Base-by-base conservation (phyloP, 1,140 invertebrate genomes). In the Ceratosolen fusciceps region DNA sequence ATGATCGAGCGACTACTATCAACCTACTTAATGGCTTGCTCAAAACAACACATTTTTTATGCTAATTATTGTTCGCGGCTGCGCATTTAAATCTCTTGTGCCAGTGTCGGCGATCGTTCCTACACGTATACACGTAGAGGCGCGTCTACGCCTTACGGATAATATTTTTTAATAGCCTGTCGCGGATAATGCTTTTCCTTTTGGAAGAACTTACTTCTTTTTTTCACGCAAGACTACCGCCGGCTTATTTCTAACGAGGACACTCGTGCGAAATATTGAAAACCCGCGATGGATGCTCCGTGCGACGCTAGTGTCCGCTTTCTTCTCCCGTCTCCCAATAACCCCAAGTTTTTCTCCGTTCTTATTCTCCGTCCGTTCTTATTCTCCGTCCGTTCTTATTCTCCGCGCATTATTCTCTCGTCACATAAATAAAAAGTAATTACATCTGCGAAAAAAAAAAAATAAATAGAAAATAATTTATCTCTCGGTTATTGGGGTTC, bases 171-270 rank as follows among this genome's bases (percentile, higher is more conserved):
- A 43, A 43, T 43, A 43, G 12, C 12, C 39, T 43, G 12, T 43
- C 39, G 12, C 29, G 21, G 34, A 19, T 62, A 62, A 62, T 62
- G 12, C 14, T 26, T 29, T 4, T 3, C 19, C 47, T 68, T 10
- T 9, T 68, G 4, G n/a, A n/a, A 24, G 37, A 43, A 10, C 2
- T 43, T 10, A 12, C 21, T 21, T 47, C 47, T 47, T 10, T 37
- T 68, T 47, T 10, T 37, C 31, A 14, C 9, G 29, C 24, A 75
- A 79, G 82, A 83, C 83, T 83, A 76, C 68, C 67, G 82, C 83
- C 85, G 83, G 83, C 83, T 82, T 80, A 78, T 80, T 68, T 82
- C 79, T 80, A 86, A 86, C 49, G 84, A 85, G 85, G 84, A 82
- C 83, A 84, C 81, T 78, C 70, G 71, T 70, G 80, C 81, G n/a